These are phyloP conservation scores for Carassius gibelio DNA, from an alignment of 2,113 vertebrate genomes.

Conservation along the genomic window DNA sequence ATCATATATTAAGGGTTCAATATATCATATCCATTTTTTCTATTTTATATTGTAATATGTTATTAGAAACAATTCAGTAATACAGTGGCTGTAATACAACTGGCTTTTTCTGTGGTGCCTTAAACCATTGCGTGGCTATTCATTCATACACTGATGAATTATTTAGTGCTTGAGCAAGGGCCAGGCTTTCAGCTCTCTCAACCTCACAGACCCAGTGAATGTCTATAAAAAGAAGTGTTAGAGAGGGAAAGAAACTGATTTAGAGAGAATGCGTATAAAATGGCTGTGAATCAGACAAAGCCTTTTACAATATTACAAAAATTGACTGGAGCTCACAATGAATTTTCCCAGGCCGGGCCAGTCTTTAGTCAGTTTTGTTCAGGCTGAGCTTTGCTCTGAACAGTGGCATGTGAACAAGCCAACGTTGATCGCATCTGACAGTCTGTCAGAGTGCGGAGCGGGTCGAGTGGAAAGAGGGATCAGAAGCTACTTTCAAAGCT, in stretches of 20 bases:
- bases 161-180: neutral
- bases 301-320: neutral
- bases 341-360: constrained; percentile 54
- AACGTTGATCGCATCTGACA: constrained; percentile 79
- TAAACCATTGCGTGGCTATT: neutral
- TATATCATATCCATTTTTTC: neutral
- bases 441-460: constrained; percentile 80
- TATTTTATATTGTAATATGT: neutral
- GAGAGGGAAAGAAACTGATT: neutral
- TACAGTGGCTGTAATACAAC: neutral
- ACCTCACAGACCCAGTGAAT: neutral
- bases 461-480: constrained; percentile 79
- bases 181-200: neutral
- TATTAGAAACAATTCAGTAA: neutral
- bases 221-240: neutral
- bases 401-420: constrained; percentile 68
- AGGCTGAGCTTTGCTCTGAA: constrained; percentile 51
- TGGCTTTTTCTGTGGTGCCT: neutral
- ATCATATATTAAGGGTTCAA: no score
- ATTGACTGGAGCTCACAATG: constrained; percentile 40
- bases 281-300: neutral
- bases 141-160: constrained; percentile 7
- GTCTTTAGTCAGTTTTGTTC: neutral
- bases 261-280: neutral
- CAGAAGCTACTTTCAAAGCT: constrained; percentile 66